phyloP scores from a whole-genome alignment of 2,888 invertebrate genomes.

The Anodontia alba region DNA sequence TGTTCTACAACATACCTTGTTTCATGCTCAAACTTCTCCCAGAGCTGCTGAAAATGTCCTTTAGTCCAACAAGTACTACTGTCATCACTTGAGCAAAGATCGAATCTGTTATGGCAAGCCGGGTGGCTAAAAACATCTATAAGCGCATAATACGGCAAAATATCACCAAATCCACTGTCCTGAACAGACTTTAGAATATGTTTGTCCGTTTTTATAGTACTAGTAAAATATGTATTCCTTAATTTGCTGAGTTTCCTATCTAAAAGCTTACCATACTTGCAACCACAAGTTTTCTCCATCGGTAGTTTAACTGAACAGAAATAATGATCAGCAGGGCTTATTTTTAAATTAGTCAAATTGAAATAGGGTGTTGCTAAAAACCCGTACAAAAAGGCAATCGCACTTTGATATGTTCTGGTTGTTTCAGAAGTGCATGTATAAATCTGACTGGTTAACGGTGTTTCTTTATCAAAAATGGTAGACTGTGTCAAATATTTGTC shows the following conservation, averaged over 20 bases:
- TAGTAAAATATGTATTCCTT: slow-evolving; percentile 11
- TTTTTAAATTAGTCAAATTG: slow-evolving; percentile 88
- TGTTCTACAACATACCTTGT: slow-evolving; percentile 85
- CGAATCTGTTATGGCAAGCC: slow-evolving; percentile 92
- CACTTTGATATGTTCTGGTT: slow-evolving; percentile 95
- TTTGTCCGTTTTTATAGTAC: slow-evolving; percentile 87
- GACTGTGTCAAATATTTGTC: slow-evolving; percentile 81
- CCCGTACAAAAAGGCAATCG: slow-evolving; percentile 91
- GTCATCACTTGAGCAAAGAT: slow-evolving; percentile 90
- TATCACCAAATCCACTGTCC: slow-evolving; percentile 88
- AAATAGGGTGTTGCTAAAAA: slow-evolving; percentile 88
- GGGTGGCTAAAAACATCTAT: slow-evolving; percentile 93
- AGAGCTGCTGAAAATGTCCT: slow-evolving; percentile 65
- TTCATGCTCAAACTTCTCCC: slow-evolving; percentile 66
- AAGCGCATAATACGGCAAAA: slow-evolving; percentile 89
- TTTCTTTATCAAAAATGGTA: slow-evolving; percentile 77
- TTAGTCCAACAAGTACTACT: slow-evolving; percentile 69
- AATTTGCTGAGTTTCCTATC: slow-evolving; percentile 58
- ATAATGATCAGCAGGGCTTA: slow-evolving; percentile 82
- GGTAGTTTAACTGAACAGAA: slow-evolving; percentile 86
- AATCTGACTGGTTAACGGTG: slow-evolving; percentile 81
- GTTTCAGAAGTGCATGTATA: slow-evolving; percentile 93
- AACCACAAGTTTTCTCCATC: slow-evolving; percentile 92
- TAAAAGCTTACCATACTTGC: slow-evolving; percentile 89
- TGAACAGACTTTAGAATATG: slow-evolving; percentile 90